phyloP scores from a whole-genome alignment of 2,888 invertebrate species.

The Euplagia quadripunctaria region DNA sequence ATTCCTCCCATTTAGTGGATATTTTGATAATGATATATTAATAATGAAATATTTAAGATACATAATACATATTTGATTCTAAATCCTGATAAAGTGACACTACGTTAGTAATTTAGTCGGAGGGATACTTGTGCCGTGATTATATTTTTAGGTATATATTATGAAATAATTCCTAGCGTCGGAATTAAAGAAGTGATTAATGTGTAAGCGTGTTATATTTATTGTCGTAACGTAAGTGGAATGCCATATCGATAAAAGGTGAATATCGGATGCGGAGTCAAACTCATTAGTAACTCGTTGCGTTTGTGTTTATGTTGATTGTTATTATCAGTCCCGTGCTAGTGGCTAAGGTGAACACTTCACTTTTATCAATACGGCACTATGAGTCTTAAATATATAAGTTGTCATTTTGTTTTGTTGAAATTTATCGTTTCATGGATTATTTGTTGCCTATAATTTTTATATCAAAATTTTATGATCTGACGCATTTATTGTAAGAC shows the following conservation, averaged over 20 bases:
- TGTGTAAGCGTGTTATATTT: constrained; percentile 88
- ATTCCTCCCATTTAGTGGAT: constrained; percentile 88
- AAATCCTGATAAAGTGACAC: constrained; percentile 88
- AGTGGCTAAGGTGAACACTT: constrained; percentile 71
- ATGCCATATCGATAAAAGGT: constrained; percentile 88
- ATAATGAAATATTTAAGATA: constrained; percentile 88
- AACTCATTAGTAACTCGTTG: constrained; percentile 83
- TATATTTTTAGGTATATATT: constrained; percentile 88
- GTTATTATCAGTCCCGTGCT: constrained; percentile 72
- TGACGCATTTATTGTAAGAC: constrained; percentile 88
- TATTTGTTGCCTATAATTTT: constrained; percentile 86
- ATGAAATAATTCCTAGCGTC: constrained; percentile 88
- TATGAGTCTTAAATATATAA: constrained; percentile 83
- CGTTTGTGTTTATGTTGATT: constrained; percentile 79
- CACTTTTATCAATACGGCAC: constrained; percentile 88
- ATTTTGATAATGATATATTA: constrained; percentile 88
- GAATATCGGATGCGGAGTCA: constrained; percentile 85
- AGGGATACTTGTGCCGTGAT: constrained; percentile 88
- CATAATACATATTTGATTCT: constrained; percentile 88
- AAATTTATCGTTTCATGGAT: constrained; percentile 85
- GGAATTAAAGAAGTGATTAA: constrained; percentile 88
- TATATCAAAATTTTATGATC: constrained; percentile 87
- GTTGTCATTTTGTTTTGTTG: constrained; percentile 84
- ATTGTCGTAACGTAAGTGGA: constrained; percentile 87
- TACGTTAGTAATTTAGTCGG: constrained; percentile 88